Evolutionary conservation across 2,113 vertebrate genomes (phyloP).

Genomic region (Cynocephalus volans): DNA sequence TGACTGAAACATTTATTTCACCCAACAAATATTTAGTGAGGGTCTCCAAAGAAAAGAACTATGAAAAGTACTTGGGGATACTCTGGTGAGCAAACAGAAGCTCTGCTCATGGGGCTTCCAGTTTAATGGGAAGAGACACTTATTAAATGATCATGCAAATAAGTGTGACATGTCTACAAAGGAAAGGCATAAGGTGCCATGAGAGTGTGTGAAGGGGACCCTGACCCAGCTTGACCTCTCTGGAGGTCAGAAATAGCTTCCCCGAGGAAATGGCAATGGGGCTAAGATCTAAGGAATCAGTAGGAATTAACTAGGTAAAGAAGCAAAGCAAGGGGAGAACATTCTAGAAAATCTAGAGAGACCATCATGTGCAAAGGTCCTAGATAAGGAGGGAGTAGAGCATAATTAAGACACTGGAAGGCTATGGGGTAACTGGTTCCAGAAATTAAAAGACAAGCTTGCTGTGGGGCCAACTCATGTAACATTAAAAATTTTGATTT

Average conservation of each 20-base stretch:
- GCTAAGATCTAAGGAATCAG: background rate
- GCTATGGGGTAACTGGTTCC: background rate
- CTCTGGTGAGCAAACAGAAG: too few species aligned
- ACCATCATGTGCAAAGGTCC: background rate
- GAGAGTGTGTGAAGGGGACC: background rate
- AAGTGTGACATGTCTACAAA: background rate
- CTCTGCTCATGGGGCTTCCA: background rate
- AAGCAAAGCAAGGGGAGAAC: background rate
- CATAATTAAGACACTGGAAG: background rate
- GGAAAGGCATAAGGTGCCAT: background rate
- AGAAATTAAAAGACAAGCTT: constrained; percentile 47
- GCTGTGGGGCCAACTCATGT: background rate
- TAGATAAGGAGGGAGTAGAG: background rate
- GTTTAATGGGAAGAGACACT: background rate
- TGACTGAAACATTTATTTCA: background rate
- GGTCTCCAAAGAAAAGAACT: background rate
- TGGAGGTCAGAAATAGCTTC: background rate
- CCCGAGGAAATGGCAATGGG: background rate
- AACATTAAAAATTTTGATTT: constrained; percentile 18
- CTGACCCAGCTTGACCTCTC: background rate
- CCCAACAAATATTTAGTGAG: background rate
- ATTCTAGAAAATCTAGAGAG: background rate
- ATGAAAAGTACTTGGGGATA: background rate
- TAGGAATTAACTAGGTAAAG: background rate
- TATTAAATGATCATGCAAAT: background rate